Evolutionary conservation across 2,113 vertebrate species (phyloP).

Genomic region (Peromyscus leucopus): DNA sequence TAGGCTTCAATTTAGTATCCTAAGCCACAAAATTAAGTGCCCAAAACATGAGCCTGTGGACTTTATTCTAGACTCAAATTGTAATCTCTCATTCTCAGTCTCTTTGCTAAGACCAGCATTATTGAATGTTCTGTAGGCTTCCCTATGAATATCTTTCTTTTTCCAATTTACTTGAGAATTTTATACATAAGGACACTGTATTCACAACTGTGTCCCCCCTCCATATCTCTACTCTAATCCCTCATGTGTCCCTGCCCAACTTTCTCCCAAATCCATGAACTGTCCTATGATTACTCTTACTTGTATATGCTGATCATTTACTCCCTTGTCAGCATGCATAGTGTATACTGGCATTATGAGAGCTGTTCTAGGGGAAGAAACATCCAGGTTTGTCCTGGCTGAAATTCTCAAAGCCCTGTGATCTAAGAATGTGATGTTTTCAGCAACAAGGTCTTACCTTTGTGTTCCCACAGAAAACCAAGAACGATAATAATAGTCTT

Average conservation of each 20-base stretch:
- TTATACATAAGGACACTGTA: neutral
- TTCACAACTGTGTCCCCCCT: neutral
- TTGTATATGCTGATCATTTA: neutral
- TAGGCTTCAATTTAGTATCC: neutral
- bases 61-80: neutral
- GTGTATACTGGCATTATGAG: neutral
- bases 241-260: no score
- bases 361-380: neutral
- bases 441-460: neutral
- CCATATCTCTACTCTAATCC: neutral
- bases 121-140: accelerated
- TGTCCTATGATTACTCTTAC: neutral
- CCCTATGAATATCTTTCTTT: neutral
- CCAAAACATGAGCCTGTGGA: neutral
- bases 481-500: neutral
- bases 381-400: neutral
- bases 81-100: accelerated
- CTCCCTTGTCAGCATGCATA: neutral
- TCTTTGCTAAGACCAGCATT: accelerated
- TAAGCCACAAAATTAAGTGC: neutral
- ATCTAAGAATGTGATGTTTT: neutral
- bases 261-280: neutral
- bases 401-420: neutral
- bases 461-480: neutral
- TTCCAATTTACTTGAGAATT: neutral